Evolutionary conservation across 2,797 vertebrate species (phyloP).

Genomic region (Chromis chromis): DNA sequence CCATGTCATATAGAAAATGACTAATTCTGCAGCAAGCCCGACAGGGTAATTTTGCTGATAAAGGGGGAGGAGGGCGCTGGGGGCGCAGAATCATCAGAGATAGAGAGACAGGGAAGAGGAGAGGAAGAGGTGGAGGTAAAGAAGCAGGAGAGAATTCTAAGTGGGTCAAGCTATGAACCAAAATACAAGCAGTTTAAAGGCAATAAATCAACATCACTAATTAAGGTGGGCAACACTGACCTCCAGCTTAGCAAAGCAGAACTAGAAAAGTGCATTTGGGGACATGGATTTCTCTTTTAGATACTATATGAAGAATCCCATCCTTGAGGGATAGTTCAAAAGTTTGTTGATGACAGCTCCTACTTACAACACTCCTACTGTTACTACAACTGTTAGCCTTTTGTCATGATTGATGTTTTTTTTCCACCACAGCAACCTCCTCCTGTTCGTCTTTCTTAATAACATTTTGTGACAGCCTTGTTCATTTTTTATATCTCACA

Average conservation of each 20-base stretch:
- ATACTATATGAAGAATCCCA: slow-evolving; percentile 23
- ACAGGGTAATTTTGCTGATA: slow-evolving; percentile 83
- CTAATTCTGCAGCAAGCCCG: slow-evolving; percentile 76
- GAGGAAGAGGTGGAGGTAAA: slow-evolving; percentile 60
- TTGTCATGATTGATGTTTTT: slow-evolving; percentile 32
- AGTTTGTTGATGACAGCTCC: slow-evolving; percentile 16
- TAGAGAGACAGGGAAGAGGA: slow-evolving; percentile 62
- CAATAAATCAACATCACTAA: slow-evolving; percentile 79
- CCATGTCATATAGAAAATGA: slow-evolving; percentile 84
- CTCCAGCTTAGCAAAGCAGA: slow-evolving; percentile 69
- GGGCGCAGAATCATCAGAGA: slow-evolving; percentile 62
- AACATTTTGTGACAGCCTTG: background rate
- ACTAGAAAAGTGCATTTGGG: slow-evolving; percentile 52
- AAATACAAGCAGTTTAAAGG: slow-evolving; percentile 77
- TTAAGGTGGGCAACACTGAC: slow-evolving; percentile 66
- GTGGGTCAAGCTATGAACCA: slow-evolving; percentile 78
- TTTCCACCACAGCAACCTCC: slow-evolving; percentile 8
- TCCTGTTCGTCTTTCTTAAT: slow-evolving; percentile 18
- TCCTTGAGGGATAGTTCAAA: slow-evolving; percentile 11
- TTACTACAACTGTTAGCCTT: slow-evolving; percentile 32
- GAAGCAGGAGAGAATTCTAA: slow-evolving; percentile 71
- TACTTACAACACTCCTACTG: slow-evolving; percentile 28
- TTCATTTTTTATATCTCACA: slow-evolving; percentile 13
- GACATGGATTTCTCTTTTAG: slow-evolving; percentile 41
- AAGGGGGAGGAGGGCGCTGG: slow-evolving; percentile 70